Evolutionary conservation across 2,888 invertebrate genomes (phyloP), one percentile per base, ranked within the genome.

Genomic region (Brachyptera putata): DNA sequence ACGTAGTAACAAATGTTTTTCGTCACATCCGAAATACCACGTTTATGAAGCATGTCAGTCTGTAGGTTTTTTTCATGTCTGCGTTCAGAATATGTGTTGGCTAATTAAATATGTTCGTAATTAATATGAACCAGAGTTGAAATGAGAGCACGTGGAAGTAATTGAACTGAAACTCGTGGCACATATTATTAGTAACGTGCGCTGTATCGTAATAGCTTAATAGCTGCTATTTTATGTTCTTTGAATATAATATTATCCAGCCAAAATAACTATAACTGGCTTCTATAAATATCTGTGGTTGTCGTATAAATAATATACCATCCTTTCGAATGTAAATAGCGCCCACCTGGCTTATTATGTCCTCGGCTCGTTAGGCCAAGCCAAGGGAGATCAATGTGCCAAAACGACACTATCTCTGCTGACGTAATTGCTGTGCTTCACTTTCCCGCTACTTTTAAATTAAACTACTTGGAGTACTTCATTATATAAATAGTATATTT

Each of bases 161-260:
- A 21, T 41, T 41, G 7, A 18, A 4, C 16, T 4, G 21, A 13
- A 30, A 30, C 16, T 41, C 21, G 21, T 18, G 41, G 16, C 41
- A 41, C 21, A 21, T 18, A 16, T 41, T 41, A 21, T 41, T 41
- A 41, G 18, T 4, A 18, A 18, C 21, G n/a, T 18, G 16, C 41
- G 41, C 41, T 41, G 41, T 41, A 50, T 43, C 14, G 43, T 43
- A 41, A 41, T 41, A 48, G 48, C 24, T 25, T 50, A 50, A 50
- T 50, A 26, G 30, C 26, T 25, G 30, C n/a, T 18, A 26, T 50
- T 25, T 21, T n/a, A 18, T n/a, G n/a, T n/a, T n/a, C 41, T 16
- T 21, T 11, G 9, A 48, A 24, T 48, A 48, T 14, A 14, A 48
- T 48, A 25, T 26, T 24, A 50, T 14, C n/a, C 13, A 50, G 49